Evolutionary conservation across 1,140 invertebrate genomes (phyloP).

Genomic region (Musca domestica): DNA sequence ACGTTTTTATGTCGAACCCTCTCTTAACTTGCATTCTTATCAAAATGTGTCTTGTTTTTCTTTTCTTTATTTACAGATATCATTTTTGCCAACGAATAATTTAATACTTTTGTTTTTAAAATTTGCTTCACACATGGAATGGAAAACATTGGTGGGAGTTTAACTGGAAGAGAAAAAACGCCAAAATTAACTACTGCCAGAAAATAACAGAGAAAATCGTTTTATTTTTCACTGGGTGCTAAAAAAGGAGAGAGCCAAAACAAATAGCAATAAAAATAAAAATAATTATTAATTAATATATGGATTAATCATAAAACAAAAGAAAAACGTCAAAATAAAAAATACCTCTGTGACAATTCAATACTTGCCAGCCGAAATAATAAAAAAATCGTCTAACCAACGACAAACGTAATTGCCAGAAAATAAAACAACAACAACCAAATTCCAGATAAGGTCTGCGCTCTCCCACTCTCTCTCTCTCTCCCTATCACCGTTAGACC

Average conservation of each 20-base stretch:
- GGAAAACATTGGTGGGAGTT: background rate
- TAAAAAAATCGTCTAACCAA: background rate
- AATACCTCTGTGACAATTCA: conserved; percentile 13
- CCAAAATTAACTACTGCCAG: background rate
- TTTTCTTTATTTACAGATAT: conserved; percentile 12
- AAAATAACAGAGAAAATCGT: too few species aligned
- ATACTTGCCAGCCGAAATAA: background rate
- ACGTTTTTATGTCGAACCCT: too few species aligned
- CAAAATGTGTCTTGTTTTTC: background rate
- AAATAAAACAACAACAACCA: background rate
- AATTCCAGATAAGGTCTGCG: background rate
- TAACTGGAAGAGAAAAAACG: background rate
- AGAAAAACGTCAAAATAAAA: background rate
- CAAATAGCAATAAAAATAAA: too few species aligned
- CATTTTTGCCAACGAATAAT: conserved; percentile 20
- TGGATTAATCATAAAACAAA: background rate
- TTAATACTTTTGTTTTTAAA: background rate
- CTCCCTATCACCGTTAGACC: too few species aligned
- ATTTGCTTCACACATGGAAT: conserved; percentile 6
- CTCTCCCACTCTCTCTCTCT: too few species aligned
- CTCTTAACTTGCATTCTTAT: background rate
- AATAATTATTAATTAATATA: too few species aligned
- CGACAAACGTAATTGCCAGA: background rate
- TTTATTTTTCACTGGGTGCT: too few species aligned
- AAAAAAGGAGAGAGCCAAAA: too few species aligned